These are phyloP conservation scores for Gastrophryne carolinensis DNA, from an alignment of 2,797 vertebrate genomes.

Conservation along the genomic window DNA sequence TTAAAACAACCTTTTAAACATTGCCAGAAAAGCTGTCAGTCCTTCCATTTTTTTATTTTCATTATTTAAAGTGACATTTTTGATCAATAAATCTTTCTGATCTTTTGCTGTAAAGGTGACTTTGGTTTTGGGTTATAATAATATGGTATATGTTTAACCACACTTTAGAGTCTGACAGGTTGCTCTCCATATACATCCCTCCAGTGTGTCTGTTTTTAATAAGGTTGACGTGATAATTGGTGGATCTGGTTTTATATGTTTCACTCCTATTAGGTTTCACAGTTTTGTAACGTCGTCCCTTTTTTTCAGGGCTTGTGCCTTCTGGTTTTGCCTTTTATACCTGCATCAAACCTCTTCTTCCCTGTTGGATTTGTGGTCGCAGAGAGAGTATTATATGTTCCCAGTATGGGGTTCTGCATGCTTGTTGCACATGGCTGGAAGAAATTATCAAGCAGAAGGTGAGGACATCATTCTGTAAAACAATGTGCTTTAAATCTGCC, in stretches of 20 bases:
- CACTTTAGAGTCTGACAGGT: no score
- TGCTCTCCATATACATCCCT: no score
- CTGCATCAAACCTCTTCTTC: conserved; percentile 97
- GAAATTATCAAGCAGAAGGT: conserved; percentile 84
- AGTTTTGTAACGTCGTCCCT: conserved; percentile 29
- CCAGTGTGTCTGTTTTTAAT: not conserved
- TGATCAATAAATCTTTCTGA: no score
- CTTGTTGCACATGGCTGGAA: conserved; percentile 92
- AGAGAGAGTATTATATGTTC: conserved; percentile 93
- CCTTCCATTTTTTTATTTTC: no score
- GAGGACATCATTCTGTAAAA: not conserved
- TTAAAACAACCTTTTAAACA: no score
- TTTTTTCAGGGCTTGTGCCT: conserved; percentile 86
- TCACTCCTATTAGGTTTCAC: not conserved
- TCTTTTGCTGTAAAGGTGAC: no score
- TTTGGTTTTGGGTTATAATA: no score
- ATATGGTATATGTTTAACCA: no score
- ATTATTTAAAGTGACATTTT: no score
- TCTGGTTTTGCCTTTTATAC: conserved; percentile 92
- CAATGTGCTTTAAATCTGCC: not conserved
- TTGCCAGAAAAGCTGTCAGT: no score
- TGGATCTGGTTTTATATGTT: not conserved
- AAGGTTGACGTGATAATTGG: not conserved
- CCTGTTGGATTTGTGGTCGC: conserved; percentile 97
- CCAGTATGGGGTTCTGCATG: conserved; percentile 98